Percentiles rank a stretch among this genome's conserved stretches.
Evolutionary conservation across 2,888 invertebrate genomes (phyloP).

Genomic region (Periphyllus acericola): DNA sequence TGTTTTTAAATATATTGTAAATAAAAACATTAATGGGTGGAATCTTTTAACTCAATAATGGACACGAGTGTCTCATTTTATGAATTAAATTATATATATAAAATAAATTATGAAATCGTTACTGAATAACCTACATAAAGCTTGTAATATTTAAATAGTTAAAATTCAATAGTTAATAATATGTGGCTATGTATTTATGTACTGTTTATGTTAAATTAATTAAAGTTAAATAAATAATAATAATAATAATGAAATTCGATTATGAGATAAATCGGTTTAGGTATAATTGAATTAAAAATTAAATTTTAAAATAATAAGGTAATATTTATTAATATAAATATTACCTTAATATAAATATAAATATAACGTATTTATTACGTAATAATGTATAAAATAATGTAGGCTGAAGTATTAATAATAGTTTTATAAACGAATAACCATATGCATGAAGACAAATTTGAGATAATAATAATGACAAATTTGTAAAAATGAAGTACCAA

Average conservation of each 20-base stretch:
- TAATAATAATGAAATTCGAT: no score
- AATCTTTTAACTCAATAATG: conserved; percentile 27
- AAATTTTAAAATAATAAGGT: no score
- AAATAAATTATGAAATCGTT: background rate
- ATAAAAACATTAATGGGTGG: conserved; percentile 33
- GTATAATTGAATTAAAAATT: no score
- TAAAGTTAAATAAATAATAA: background rate
- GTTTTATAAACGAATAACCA: background rate
- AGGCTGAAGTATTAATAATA: background rate
- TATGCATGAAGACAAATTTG: no score
- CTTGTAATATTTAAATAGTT: background rate
- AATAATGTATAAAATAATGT: background rate
- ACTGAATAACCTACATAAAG: background rate
- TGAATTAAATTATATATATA: background rate
- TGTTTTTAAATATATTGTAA: conserved; percentile 36
- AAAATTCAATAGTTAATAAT: background rate
- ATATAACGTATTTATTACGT: no score
- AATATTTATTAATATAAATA: no score
- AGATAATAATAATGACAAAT: no score
- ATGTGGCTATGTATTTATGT: background rate
- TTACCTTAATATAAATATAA: no score
- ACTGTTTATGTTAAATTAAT: background rate
- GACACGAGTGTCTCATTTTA: conserved; percentile 7
- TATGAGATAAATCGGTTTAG: no score
- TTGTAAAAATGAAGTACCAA: background rate